A percentile compares a stretch with the other conserved stretches of the same genome.
phyloP scores from a whole-genome alignment of 2,113 vertebrate genomes.

The Phyllopteryx taeniolatus region DNA sequence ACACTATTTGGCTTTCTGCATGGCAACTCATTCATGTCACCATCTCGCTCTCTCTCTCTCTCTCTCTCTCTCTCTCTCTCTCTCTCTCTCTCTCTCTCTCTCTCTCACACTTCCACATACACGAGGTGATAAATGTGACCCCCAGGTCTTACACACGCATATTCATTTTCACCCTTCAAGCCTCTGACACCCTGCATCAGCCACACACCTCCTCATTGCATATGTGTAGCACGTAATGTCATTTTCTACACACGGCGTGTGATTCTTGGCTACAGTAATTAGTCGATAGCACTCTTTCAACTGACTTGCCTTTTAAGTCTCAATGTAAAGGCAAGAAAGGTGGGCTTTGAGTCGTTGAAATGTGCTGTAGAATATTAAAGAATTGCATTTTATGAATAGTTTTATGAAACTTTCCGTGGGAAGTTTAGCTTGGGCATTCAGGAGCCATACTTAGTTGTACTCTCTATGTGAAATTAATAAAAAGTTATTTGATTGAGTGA shows the following conservation, averaged over 20 bases:
- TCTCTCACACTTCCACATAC: conserved; percentile 20
- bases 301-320: neutral
- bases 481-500: neutral
- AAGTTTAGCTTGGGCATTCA: too few species aligned
- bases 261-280: neutral
- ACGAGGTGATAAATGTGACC: conserved; percentile 39
- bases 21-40: conserved; percentile 55
- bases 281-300: neutral
- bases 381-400: neutral
- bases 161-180: conserved; percentile 27
- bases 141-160: conserved; percentile 40
- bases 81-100: conserved; percentile 17
- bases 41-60: conserved; percentile 14
- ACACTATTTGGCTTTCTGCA: conserved; percentile 47
- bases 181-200: conserved; percentile 32
- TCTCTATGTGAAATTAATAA: too few species aligned
- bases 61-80: conserved; percentile 12
- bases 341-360: neutral
- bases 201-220: conserved; percentile 18
- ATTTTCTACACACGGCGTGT: neutral
- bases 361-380: too few species aligned
- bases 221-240: neutral
- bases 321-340: neutral
- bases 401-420: too few species aligned
- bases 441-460: too few species aligned